A percentile compares a stretch with the other conserved stretches of the same genome.
Conservation (phyloP, 2,797 vertebrate species). For the Dromococcyx pavoninus region DNA sequence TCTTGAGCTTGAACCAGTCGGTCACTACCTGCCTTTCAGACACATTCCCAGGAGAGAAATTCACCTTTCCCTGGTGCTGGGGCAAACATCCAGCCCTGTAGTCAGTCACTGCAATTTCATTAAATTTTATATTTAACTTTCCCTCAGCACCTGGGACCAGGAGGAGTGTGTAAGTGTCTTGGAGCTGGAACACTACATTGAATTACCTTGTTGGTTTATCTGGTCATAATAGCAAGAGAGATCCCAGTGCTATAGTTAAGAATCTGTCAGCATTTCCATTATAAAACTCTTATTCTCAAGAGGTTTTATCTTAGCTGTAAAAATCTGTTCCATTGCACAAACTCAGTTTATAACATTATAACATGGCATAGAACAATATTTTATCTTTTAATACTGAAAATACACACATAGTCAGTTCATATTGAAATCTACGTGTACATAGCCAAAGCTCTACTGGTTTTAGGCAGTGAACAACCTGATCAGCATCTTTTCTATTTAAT, state of each 20-base stretch:
- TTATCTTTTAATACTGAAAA: constrained; percentile 47
- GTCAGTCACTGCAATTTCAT: constrained; percentile 26
- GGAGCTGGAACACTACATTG: constrained; percentile 51
- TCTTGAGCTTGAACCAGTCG: neutral
- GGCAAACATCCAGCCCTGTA: constrained; percentile 7
- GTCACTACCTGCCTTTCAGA: constrained; percentile 11
- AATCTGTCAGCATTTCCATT: constrained; percentile 66
- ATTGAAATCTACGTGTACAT: neutral
- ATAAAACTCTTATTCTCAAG: constrained; percentile 34
- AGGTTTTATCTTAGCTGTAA: constrained; percentile 49
- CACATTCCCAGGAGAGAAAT: neutral
- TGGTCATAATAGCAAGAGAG: constrained; percentile 61
- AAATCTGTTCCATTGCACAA: constrained; percentile 37
- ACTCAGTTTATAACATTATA: constrained; percentile 48
- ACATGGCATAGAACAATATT: constrained; percentile 14
- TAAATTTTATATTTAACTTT: constrained; percentile 65
- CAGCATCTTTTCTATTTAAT: neutral
- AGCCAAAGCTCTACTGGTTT: neutral
- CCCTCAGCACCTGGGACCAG: constrained; percentile 33
- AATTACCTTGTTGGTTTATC: constrained; percentile 71
- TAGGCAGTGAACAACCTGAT: neutral
- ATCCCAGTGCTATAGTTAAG: constrained; percentile 58
- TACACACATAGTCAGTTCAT: neutral
- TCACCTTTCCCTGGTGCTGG: constrained; percentile 8
- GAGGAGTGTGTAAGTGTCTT: constrained; percentile 39